These are phyloP conservation scores for Ciconia stormi DNA, from an alignment of 2,113 vertebrate genomes.

Conservation along the genomic window DNA sequence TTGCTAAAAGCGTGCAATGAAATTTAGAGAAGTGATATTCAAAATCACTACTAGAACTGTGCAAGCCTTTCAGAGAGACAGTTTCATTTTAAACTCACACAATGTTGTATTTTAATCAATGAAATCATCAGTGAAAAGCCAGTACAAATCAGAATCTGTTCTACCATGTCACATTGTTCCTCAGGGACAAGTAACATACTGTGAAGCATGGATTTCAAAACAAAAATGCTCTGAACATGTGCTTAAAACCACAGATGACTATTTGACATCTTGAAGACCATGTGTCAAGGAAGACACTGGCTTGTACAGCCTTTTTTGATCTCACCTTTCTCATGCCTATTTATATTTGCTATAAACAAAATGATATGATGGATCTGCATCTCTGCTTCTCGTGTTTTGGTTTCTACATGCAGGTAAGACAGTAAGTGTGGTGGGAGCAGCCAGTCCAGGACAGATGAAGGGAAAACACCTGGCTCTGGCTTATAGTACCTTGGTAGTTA, in stretches of 20 bases:
- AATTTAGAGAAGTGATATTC: neutral
- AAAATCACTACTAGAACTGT: neutral
- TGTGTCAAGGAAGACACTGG: neutral
- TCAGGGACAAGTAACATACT: neutral
- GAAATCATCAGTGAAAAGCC: neutral
- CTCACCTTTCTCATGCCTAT: neutral
- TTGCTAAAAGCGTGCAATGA: neutral
- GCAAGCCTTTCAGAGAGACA: neutral
- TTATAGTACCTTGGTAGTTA: neutral
- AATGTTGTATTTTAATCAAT: neutral
- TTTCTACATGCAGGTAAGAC: neutral
- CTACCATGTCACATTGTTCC: neutral
- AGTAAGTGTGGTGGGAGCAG: neutral
- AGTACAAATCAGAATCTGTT: neutral
- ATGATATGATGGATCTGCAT: neutral
- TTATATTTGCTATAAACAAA: neutral
- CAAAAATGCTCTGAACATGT: neutral
- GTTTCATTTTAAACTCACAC: neutral
- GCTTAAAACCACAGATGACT: neutral
- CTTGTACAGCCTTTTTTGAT: neutral
- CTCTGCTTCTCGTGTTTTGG: neutral
- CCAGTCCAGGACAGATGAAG: neutral
- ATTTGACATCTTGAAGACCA: neutral
- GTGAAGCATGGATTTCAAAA: neutral
- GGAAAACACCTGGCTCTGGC: neutral